Conservation (phyloP, 2,113 vertebrate genomes). For the Hemiscyllium ocellatum region DNA sequence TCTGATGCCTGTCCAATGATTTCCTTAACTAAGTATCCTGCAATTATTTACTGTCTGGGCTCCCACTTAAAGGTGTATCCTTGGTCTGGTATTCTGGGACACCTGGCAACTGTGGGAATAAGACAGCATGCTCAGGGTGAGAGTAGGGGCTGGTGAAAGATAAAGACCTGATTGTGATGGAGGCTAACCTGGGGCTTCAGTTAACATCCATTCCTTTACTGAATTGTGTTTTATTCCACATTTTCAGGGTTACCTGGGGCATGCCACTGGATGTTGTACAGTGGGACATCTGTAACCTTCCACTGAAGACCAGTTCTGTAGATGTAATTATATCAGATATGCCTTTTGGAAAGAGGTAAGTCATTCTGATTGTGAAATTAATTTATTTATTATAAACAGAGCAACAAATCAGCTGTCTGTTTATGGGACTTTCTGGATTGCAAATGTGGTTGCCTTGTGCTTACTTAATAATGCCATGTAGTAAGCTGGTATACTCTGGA, state of each 20-base stretch:
- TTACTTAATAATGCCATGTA: not conserved
- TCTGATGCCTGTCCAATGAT: not conserved
- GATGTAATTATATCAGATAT: conserved; percentile 88
- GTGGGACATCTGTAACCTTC: conserved; percentile 82
- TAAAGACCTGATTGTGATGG: not conserved
- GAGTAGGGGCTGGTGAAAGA: not conserved
- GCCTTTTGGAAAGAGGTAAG: conserved; percentile 95
- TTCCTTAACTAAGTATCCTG: not conserved
- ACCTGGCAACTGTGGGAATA: not conserved
- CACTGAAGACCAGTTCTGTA: conserved; percentile 75
- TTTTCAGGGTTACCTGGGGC: conserved; percentile 56
- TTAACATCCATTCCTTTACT: not conserved
- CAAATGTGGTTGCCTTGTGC: not conserved
- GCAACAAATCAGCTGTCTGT: not conserved
- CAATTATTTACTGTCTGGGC: not conserved
- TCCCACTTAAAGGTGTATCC: not conserved
- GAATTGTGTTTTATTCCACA: not conserved
- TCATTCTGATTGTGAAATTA: not conserved
- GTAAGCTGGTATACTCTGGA: not conserved
- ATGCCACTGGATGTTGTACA: conserved; percentile 77
- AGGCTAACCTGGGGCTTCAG: not conserved
- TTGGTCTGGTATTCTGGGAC: not conserved
- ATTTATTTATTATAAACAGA: not conserved
- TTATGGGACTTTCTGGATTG: not conserved
- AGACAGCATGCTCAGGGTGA: not conserved